Base-by-base conservation (phyloP, 2,113 vertebrate genomes). In the Pithys albifrons region DNA sequence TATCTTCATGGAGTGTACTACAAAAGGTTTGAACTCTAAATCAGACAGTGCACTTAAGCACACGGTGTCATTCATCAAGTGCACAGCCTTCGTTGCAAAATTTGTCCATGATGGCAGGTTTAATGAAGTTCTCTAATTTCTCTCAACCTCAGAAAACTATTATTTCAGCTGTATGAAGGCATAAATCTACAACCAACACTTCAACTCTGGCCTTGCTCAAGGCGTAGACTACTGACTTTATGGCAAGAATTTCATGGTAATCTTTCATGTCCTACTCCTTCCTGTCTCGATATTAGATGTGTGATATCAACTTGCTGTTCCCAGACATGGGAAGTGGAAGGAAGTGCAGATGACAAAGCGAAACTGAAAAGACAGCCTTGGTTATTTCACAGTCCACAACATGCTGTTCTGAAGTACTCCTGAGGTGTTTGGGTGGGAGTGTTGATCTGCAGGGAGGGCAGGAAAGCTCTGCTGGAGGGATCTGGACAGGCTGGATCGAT, bases 51-150 rank as follows among this genome's bases (percentile, higher is more conserved):
- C 82, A 88, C 85, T 94, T 96, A 90, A 64, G 52, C 69, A 33
- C 57, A 61, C n/a, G 27, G 65, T 2, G 3, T 74, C 85, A 84
- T 96, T 82, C 83, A 57, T 96, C 95, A 96, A 64, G 35, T 13
- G 51, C 10, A 7, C 11, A 23, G 73, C 20, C 3, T 89, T 94
- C 1, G 1, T 94, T 75, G 85, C 85, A 92, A 95, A 92, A 96
- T 93, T 93, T 96, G 72, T 94, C 89, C 67, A 70, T 82, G 84
- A 91, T 95, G 86, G 71, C 93, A 89, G 77, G 87, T 88, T 91
- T 97, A 96, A 97, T 93, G 95, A 96, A 92, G 92, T 90, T 96
- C 88, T 2, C 14, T 96, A 95, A 95, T 96, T 95, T 96, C 79
- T 95, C 49, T 75, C 52, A 86, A 79, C 59, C 65, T 84, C 76